A percentile compares a stretch with the other conserved stretches of the same genome.
phyloP scores from a whole-genome alignment of 1,140 invertebrate genomes.

The Drosophila saltans region DNA sequence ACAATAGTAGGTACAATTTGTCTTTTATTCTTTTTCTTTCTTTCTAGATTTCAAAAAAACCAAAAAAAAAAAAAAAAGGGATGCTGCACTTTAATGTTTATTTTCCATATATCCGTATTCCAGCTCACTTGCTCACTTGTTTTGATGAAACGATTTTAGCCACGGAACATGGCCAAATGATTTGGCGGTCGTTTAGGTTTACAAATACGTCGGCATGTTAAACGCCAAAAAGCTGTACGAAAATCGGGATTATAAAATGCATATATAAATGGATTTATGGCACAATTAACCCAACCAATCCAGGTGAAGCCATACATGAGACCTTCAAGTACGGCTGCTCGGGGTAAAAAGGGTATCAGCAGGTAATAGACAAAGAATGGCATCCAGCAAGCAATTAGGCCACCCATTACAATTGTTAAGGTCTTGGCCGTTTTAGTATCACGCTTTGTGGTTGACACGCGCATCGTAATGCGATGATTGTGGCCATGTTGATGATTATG shows the following conservation, averaged over 20 bases:
- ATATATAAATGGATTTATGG: conserved; percentile 94
- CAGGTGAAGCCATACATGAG: conserved; percentile 93
- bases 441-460: conserved; percentile 87
- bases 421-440: conserved; percentile 96
- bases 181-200: conserved; percentile 73
- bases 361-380: conserved; percentile 95
- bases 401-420: conserved; percentile 94
- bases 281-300: conserved; percentile 96
- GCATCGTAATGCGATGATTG: conserved; percentile 78
- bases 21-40: conserved; percentile 38
- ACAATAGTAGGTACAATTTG: conserved; percentile 56
- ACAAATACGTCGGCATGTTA: conserved; percentile 85
- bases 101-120: neutral
- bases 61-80: conserved; percentile 23
- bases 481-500: conserved; percentile 45
- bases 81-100: conserved; percentile 30
- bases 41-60: conserved; percentile 7
- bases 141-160: conserved; percentile 37
- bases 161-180: conserved; percentile 74
- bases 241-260: conserved; percentile 92
- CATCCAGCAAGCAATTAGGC: conserved; percentile 95
- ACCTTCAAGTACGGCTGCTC: conserved; percentile 85
- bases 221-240: conserved; percentile 91
- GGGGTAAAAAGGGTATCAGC: conserved; percentile 88
- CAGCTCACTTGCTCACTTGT: neutral